A percentile compares a stretch with the other conserved stretches of the same genome.
Conservation (phyloP, 2,113 vertebrate species). For the Phaethornis superciliosus region DNA sequence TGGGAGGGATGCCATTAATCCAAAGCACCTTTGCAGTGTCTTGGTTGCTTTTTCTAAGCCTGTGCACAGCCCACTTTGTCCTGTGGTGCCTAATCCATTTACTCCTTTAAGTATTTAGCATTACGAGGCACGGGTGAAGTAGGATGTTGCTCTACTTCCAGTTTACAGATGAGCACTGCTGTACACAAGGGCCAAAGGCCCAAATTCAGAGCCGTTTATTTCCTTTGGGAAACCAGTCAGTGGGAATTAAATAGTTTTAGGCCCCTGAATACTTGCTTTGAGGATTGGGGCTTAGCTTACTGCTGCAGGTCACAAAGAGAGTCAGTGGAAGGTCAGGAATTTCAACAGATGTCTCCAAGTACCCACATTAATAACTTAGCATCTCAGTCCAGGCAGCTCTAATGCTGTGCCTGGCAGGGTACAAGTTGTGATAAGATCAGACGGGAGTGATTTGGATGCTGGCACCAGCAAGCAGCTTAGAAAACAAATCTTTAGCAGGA, state of each 20-base stretch:
- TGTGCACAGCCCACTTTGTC: background rate
- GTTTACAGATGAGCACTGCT: background rate
- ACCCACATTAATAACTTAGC: background rate
- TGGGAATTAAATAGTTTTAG: conserved; percentile 47
- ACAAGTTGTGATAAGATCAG: background rate
- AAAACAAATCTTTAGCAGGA: conserved; percentile 17
- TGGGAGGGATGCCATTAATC: background rate
- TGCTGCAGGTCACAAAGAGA: background rate
- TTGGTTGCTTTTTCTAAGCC: background rate
- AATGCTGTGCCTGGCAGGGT: conserved; percentile 27
- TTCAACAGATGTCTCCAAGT: background rate
- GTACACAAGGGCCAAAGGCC: background rate
- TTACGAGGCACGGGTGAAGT: background rate
- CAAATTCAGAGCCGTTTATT: background rate
- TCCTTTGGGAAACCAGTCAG: conserved; percentile 30
- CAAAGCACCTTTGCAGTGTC: background rate
- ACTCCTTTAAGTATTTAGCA: background rate
- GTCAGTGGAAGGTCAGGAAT: background rate
- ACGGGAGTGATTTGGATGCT: background rate
- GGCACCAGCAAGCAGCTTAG: background rate
- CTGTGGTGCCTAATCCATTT: background rate
- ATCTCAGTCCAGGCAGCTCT: background rate
- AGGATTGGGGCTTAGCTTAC: background rate
- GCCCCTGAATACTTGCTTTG: background rate
- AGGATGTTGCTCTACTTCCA: background rate